Conservation (phyloP, 2,888 invertebrate species). For the Arrhopalites spinosus region DNA sequence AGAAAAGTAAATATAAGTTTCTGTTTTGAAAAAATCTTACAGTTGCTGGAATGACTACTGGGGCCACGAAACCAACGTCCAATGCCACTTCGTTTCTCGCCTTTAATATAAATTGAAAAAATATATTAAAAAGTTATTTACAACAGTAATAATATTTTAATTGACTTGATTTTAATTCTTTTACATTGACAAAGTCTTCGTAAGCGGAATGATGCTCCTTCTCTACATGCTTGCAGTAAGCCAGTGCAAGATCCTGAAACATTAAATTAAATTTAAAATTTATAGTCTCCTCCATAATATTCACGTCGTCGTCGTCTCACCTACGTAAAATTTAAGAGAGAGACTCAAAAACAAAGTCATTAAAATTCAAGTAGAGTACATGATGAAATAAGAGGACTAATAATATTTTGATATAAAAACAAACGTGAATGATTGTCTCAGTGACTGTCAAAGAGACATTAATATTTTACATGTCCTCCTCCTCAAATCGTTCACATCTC, state of each 20-base stretch:
- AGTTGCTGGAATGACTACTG: conserved; percentile 50
- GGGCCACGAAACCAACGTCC: conserved; percentile 71
- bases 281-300: too few species aligned
- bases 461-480: too few species aligned
- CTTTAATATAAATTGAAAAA: neutral
- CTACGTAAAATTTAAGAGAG: too few species aligned
- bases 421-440: too few species aligned
- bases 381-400: too few species aligned
- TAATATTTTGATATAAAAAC: too few species aligned
- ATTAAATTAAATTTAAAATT: too few species aligned
- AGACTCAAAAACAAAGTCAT: too few species aligned
- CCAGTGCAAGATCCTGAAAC: conserved; percentile 53
- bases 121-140: neutral
- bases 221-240: conserved; percentile 64
- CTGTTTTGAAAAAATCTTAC: conserved; percentile 39
- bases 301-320: too few species aligned
- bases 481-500: too few species aligned
- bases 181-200: conserved; percentile 83
- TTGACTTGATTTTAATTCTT: neutral
- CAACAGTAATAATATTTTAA: neutral
- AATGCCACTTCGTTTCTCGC: conserved; percentile 93
- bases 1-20: neutral
- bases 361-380: too few species aligned
- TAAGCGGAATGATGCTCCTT: conserved; percentile 78
- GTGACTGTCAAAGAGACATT: too few species aligned